Evolutionary conservation across 1,140 invertebrate species (phyloP).

Genomic region (Calliphora vicina): DNA sequence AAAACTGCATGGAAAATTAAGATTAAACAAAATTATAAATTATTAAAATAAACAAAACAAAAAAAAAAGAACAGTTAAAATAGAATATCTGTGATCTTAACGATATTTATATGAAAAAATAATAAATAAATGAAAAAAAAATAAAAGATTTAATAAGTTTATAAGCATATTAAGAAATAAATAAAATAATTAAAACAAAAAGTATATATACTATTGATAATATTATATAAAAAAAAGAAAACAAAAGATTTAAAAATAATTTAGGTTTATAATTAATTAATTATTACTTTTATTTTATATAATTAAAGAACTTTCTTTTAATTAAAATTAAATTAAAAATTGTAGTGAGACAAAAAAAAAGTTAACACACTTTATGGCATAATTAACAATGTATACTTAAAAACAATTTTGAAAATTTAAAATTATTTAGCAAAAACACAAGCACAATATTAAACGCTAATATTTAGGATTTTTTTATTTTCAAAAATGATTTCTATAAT

Average conservation of each 20-base stretch:
- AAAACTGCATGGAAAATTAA: conserved; percentile 15
- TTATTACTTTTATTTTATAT: not conserved
- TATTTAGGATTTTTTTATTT: not conserved
- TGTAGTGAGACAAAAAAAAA: conserved; percentile 11
- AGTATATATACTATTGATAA: conserved; percentile 6
- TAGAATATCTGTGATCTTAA: conserved; percentile 64
- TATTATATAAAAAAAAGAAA: not conserved
- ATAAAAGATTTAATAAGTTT: conserved; percentile 40
- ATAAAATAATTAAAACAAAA: conserved; percentile 16
- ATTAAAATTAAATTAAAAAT: too few species aligned
- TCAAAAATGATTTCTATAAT: not conserved
- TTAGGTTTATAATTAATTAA: not conserved
- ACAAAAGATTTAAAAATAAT: not conserved
- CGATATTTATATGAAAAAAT: conserved; percentile 54
- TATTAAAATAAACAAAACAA: conserved; percentile 22
- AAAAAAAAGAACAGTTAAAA: conserved; percentile 40
- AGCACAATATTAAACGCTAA: not conserved
- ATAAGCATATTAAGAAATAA: conserved; percentile 34
- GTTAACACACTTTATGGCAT: conserved; percentile 22
- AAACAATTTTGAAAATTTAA: conserved; percentile 35
- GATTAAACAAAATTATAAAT: conserved; percentile 13
- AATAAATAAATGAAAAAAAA: conserved; percentile 13
- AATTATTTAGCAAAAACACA: conserved; percentile 6
- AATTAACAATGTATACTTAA: conserved; percentile 37
- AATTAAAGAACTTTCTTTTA: not conserved